phyloP scores from a whole-genome alignment of 2,797 vertebrate species.

The Syndactyla subalaris region DNA sequence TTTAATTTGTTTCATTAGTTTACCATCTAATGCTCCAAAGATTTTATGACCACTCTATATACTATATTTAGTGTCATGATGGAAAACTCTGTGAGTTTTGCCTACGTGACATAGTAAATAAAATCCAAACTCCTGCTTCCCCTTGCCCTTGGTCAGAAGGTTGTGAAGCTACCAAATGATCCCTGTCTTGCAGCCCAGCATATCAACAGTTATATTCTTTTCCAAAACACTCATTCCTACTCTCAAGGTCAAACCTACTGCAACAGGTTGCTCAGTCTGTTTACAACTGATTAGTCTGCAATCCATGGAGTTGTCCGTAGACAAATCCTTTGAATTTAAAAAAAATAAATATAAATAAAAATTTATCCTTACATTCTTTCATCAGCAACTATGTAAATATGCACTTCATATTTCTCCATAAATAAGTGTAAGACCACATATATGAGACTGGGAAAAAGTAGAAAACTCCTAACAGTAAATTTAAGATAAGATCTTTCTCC shows the following conservation, averaged over 20 bases:
- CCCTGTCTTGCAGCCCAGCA: neutral
- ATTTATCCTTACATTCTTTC: neutral
- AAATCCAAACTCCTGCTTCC: neutral
- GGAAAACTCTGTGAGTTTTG: neutral
- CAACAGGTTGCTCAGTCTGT: neutral
- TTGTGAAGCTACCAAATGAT: neutral
- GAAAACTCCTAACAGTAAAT: neutral
- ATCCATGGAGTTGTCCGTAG: neutral
- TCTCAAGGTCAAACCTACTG: neutral
- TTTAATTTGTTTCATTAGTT: conserved; percentile 60
- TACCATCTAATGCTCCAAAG: neutral
- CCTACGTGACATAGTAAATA: neutral
- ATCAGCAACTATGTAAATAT: neutral
- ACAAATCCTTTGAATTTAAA: neutral
- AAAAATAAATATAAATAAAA: neutral
- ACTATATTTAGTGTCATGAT: neutral
- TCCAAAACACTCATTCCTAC: neutral
- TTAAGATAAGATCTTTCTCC: neutral
- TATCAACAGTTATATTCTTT: neutral
- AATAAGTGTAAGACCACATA: neutral
- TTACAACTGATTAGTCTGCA: neutral
- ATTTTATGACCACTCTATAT: neutral
- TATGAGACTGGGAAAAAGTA: neutral
- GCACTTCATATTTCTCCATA: neutral
- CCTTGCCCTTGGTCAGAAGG: neutral